Base-by-base conservation (phyloP, 2,888 invertebrate genomes). In the Apomyelois bistriatella region DNA sequence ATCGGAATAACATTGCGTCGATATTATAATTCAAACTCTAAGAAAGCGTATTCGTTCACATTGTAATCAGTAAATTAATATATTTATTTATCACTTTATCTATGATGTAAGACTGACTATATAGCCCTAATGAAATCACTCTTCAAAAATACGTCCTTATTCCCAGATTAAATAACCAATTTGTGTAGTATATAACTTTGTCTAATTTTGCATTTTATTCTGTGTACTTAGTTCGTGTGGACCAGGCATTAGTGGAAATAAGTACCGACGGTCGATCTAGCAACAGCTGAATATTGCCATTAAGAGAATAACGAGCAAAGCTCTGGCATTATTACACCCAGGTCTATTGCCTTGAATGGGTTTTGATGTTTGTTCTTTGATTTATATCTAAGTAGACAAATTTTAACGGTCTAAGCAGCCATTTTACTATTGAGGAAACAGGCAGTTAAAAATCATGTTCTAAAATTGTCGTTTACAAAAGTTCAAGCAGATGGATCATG, bases 261-360 rank as follows among this genome's bases (percentile, higher is more conserved):
- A 40, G 32, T 15, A 9, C 12, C 43, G 30, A 6, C 15, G 32
- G 3, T 22, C 22, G 22, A 22, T 22, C 22, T 32, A 32, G 30
- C 15, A 30, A 30, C 46, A 32, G 46, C 46, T 46, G 46, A 16
- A 35, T 16, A 46, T 46, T 16, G 46, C 32, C 46, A 35, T 46
- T 35, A 46, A 41, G 35, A 42, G 12, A 51, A 42, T 42, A 42
- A 51, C 35, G 35, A 16, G 37, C 38, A 9, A 40, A 9, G 8
- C 32, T 32, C 46, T 32, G 13, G 9, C 22, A 5, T 22, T 22
- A 22, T 22, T 22, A 22, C 22, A 22, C 22, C 22, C 22, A 22
- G 13, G 8, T 9, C 10, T 30, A 30, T 32, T 12, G 30, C 15
- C 7, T n/a, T 32, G n/a, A 46, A 46, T n/a, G 9, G 15, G 32